Evolutionary conservation across 35 echinoderm and acorn worm genomes (phyloP).

Genomic region (Nesometra sesokonis): DNA sequence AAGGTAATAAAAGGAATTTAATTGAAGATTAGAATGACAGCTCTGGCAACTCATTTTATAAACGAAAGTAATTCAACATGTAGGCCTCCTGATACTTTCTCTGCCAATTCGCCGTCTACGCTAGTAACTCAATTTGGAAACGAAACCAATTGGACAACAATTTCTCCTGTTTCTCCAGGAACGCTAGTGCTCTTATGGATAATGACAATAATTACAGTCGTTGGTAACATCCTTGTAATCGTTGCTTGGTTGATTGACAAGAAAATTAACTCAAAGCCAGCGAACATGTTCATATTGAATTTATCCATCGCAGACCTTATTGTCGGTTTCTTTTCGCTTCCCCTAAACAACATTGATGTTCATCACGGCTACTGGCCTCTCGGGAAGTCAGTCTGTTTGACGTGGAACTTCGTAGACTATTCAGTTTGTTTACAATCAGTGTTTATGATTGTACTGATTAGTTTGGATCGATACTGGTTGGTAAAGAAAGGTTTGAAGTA

Average conservation of each 20-base stretch:
- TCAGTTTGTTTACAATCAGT: constrained; percentile 34
- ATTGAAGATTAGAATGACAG: no score
- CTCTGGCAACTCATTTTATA: no score
- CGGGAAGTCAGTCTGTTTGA: constrained; percentile 28
- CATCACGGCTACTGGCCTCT: constrained; percentile 31
- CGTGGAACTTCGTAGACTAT: constrained; percentile 34
- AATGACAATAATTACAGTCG: constrained; percentile 34
- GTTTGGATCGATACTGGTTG: constrained; percentile 62
- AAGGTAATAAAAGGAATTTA: no score
- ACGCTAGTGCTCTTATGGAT: background rate
- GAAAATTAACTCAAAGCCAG: constrained; percentile 13
- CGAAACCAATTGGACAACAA: no score
- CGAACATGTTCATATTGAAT: constrained; percentile 38
- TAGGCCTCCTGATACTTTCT: no score
- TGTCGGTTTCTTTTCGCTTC: constrained; percentile 21
- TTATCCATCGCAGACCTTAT: constrained; percentile 38
- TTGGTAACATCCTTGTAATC: constrained; percentile 55
- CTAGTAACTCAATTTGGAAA: no score
- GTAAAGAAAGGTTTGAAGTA: constrained; percentile 45
- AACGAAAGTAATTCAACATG: no score
- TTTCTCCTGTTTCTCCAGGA: no score
- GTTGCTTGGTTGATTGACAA: constrained; percentile 19
- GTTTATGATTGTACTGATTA: constrained; percentile 32
- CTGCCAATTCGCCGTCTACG: no score
- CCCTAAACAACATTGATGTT: constrained; percentile 18